Percentiles rank a stretch among this genome's conserved stretches.
These are phyloP conservation scores for Myxocyprinus asiaticus DNA, from an alignment of 2,113 vertebrate genomes.

Conservation along the genomic window DNA sequence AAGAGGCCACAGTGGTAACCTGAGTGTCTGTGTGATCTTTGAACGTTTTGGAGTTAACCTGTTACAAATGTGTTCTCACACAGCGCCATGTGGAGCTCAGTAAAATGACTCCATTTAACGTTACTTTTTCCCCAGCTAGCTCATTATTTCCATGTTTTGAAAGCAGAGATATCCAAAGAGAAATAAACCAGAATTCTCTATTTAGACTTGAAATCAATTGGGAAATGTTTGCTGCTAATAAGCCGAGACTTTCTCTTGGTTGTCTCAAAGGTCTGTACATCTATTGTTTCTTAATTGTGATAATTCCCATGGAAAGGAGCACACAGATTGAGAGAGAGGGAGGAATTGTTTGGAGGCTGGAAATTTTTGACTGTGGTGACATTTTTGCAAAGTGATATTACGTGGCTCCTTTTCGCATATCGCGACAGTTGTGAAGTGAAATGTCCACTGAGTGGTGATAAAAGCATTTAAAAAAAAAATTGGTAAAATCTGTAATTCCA, in stretches of 20 bases:
- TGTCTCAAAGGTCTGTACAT: slow-evolving; percentile 13
- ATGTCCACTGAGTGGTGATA: too few relatives aligned
- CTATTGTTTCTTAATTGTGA: slow-evolving; percentile 8
- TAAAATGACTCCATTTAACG: slow-evolving; percentile 32
- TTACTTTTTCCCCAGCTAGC: neutral
- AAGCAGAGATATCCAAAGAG: slow-evolving; percentile 21
- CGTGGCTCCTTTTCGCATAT: too few relatives aligned
- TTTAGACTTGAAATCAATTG: slow-evolving; percentile 13
- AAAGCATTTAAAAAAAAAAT: too few relatives aligned
- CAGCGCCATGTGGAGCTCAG: slow-evolving; percentile 45
- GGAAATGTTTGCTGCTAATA: slow-evolving; percentile 15
- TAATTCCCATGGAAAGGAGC: neutral
- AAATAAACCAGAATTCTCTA: slow-evolving; percentile 30
- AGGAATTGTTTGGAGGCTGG: neutral
- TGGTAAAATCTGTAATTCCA: too few relatives aligned
- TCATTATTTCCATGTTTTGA: slow-evolving; percentile 34
- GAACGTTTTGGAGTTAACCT: slow-evolving; percentile 55
- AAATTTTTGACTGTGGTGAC: too few relatives aligned
- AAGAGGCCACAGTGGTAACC: slow-evolving; percentile 56
- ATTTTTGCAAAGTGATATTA: too few relatives aligned
- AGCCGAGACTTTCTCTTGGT: neutral
- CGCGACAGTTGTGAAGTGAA: too few relatives aligned
- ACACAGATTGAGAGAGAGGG: neutral
- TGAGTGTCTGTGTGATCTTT: slow-evolving; percentile 57
- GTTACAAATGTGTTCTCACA: slow-evolving; percentile 47